Base-by-base conservation (phyloP, 2,797 vertebrate species). In the Enteromius mattozi region DNA sequence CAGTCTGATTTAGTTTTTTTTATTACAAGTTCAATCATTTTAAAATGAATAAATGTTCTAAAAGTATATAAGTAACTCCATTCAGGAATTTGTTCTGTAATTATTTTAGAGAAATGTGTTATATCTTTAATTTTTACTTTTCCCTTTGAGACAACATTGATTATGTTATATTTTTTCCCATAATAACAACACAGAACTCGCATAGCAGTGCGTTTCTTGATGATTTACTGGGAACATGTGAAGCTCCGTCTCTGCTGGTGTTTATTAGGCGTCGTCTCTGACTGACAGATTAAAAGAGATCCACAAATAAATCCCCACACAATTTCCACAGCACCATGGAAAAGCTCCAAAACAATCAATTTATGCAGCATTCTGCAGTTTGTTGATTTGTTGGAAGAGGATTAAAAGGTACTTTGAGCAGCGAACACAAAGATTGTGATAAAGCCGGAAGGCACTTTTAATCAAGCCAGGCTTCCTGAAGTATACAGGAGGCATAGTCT, bases 291-390 rank as follows among this genome's bases (percentile, higher is more conserved):
- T 87, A 85, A 90, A 82, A 81, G 82, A 56, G n/a, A 86, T 88
- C 82, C 81, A 81, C 66, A 83, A 89, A 91, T 89, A 91, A 87
- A 90, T 87, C 76, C 86, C 85, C 79, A 51, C 88, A 89, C 83
- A 71, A 83, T 83, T 89, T 70, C 83, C 87, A 81, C 77, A 75
- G 78, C 83, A 86, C 65, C 47, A 83, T 40, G 21, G 61, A 86
- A 71, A 80, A 75, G 88, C 87, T 91, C 77, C 85, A 66, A 69
- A 78, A 87, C 77, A 82, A 77, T 87, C 85, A 72, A 87, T 92
- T 89, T 85, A 88, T 89, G 80, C 86, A 88, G 70, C 40, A 81
- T 89, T 86, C 82, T 66, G 59, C 19, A 69, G 86, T 90, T 90
- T 91, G 83, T 87, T 87, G 82, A 87, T 85, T 83, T 90, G 85